Conservation (phyloP, 2,888 invertebrate species). For the Orchesellides sinensis region DNA sequence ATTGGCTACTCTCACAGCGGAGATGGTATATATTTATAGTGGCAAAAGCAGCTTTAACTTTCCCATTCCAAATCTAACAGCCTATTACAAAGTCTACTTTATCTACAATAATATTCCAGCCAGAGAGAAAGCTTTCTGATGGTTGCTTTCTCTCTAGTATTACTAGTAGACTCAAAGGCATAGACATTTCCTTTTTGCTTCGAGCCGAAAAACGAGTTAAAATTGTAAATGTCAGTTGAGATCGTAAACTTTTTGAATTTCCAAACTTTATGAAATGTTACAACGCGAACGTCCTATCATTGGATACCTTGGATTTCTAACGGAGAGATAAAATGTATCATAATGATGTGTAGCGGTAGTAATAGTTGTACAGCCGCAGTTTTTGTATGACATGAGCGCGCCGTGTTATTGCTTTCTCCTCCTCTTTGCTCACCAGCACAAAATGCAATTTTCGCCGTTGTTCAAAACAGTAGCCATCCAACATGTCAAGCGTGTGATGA, state of each 20-base stretch:
- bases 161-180: too few species aligned
- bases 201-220: slow-evolving; percentile 34
- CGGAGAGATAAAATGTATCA: not conserved
- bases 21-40: not conserved
- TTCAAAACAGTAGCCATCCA: too few species aligned
- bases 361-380: not conserved
- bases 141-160: not conserved
- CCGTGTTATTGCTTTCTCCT: slow-evolving; percentile 6
- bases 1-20: slow-evolving; percentile 14
- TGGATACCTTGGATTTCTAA: not conserved
- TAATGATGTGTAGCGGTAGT: not conserved
- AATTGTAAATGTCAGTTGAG: slow-evolving; percentile 63
- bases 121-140: not conserved
- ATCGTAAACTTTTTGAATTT: too few species aligned
- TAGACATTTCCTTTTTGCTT: slow-evolving; percentile 20
- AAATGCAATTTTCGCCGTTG: too few species aligned
- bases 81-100: slow-evolving; percentile 27
- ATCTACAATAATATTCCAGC: slow-evolving; percentile 14
- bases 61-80: not conserved
- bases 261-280: slow-evolving; percentile 60
- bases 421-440: not conserved
- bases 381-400: slow-evolving; percentile 2
- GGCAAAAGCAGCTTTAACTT: slow-evolving; percentile 3
- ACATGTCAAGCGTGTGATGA: slow-evolving; percentile 5
- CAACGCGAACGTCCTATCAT: slow-evolving; percentile 29